phyloP scores from a whole-genome alignment of 2,888 invertebrate genomes.

The Lochmaea crataegi region DNA sequence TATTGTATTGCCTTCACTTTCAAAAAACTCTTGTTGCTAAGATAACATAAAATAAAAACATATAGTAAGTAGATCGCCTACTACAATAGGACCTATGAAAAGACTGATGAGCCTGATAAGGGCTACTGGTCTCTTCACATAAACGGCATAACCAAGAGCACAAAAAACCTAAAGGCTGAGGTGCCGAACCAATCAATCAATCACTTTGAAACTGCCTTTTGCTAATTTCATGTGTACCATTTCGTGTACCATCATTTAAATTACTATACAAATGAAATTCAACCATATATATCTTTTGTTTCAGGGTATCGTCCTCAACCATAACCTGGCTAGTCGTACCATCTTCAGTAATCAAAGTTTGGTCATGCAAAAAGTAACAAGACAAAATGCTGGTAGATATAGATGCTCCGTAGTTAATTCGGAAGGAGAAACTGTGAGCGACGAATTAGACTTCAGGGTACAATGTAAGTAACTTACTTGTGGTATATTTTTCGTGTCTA shows the following conservation, averaged over 20 bases:
- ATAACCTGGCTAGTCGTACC: constrained; percentile 88
- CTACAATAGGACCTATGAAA: no score
- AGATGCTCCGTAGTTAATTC: constrained; percentile 89
- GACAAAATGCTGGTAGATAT: constrained; percentile 87
- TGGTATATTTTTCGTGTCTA: not conserved
- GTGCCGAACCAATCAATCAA: no score
- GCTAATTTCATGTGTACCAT: not conserved
- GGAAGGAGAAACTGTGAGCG: constrained; percentile 89
- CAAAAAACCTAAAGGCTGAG: no score
- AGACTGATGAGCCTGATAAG: no score
- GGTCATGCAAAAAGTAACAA: constrained; percentile 89
- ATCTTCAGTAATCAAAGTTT: constrained; percentile 93
- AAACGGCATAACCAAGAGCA: no score
- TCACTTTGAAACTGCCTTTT: not conserved
- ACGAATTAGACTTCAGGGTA: constrained; percentile 84
- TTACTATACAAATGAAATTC: not conserved
- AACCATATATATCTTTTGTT: constrained; percentile 55
- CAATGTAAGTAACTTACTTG: constrained; percentile 78
- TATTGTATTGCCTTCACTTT: no score
- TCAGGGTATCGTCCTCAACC: constrained; percentile 82
- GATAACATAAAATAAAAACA: no score
- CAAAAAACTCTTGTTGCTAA: no score
- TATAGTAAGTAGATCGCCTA: no score
- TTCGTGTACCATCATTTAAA: not conserved
- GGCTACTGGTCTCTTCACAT: no score